Evolutionary conservation across 2,888 invertebrate genomes (phyloP), one percentile per base, ranked within the genome.

Genomic region (Cremastinae sp.): DNA sequence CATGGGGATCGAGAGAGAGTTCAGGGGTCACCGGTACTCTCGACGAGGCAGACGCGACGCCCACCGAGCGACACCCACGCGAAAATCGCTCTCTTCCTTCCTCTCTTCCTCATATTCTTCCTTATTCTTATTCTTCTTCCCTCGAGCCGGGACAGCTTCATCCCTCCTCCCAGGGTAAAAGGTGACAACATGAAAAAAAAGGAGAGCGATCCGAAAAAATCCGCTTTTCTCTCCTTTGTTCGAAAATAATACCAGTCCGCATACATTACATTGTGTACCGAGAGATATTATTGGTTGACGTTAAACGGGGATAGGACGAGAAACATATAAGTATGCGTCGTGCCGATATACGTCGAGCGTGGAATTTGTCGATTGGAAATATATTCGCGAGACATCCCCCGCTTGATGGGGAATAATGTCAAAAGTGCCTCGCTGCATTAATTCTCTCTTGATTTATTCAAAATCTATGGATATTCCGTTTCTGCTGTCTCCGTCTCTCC

Each of bases 21-120:
- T 89, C 86, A 87, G 85, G 82, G 89, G 89, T 89, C 87, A 88
- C 84, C 84, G 81, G 85, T 84, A 84, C 86, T 78, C 78, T 87
- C 87, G 86, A 84, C 85, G 85, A 85, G 84, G 87, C 85, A 88
- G 88, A 87, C 86, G 84, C 87, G 87, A 89, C 88, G 88, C 88
- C 88, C 89, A 89, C 88, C 85, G 82, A 86, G 85, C 86, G 88
- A 89, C 89, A 88, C 89, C 89, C 88, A 89, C 89, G 87, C 88
- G 83, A 86, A 87, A 86, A 88, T 72, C 78, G 75, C 71, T 80
- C 76, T 75, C 62, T 16, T 22, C 38, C 53, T 34, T 38, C 45
- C 71, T 41, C 58, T 64, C 64, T 74, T 71, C 28, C 49, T 59
- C 70, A 22, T 80, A 78, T 75, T 82, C 81, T 76, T 79, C 78